These are phyloP conservation scores for Staurois parvus DNA, from an alignment of 2,797 vertebrate species.

Conservation along the genomic window DNA sequence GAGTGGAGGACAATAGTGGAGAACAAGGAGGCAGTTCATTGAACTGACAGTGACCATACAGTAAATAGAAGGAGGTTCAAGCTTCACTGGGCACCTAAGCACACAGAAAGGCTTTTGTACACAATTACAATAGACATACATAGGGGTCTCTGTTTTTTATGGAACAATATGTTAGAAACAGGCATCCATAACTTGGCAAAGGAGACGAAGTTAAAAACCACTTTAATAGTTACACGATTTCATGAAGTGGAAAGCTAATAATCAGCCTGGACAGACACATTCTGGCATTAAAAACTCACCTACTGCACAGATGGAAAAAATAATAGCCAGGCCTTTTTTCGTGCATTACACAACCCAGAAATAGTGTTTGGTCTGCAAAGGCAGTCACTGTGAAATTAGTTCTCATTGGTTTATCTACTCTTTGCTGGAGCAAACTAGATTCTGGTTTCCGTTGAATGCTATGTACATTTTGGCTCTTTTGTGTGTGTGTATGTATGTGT, in stretches of 20 bases:
- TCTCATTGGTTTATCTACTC: not conserved
- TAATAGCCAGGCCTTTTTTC: not conserved
- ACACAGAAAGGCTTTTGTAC: constrained; percentile 79
- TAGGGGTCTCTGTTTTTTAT: constrained; percentile 79
- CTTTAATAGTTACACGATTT: not conserved
- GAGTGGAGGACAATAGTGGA: constrained; percentile 81
- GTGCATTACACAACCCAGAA: not conserved
- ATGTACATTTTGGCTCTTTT: not conserved
- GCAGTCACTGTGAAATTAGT: not conserved
- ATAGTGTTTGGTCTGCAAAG: too few relatives aligned
- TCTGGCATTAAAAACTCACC: not conserved
- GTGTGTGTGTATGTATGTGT: too few relatives aligned
- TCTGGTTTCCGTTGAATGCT: not conserved
- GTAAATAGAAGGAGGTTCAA: constrained; percentile 82
- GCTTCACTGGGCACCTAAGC: constrained; percentile 80
- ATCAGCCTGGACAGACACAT: not conserved
- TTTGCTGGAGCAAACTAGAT: not conserved
- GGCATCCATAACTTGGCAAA: constrained; percentile 64
- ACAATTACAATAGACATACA: constrained; percentile 78
- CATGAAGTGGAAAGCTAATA: constrained; percentile 3
- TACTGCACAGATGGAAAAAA: not conserved
- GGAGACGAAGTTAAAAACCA: constrained; percentile 22
- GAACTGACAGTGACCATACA: constrained; percentile 87
- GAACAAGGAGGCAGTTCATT: constrained; percentile 86
- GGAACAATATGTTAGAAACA: constrained; percentile 70